Percentiles rank a stretch among this genome's conserved stretches.
Evolutionary conservation across 2,797 vertebrate genomes (phyloP).

Genomic region (Alectoris magna): DNA sequence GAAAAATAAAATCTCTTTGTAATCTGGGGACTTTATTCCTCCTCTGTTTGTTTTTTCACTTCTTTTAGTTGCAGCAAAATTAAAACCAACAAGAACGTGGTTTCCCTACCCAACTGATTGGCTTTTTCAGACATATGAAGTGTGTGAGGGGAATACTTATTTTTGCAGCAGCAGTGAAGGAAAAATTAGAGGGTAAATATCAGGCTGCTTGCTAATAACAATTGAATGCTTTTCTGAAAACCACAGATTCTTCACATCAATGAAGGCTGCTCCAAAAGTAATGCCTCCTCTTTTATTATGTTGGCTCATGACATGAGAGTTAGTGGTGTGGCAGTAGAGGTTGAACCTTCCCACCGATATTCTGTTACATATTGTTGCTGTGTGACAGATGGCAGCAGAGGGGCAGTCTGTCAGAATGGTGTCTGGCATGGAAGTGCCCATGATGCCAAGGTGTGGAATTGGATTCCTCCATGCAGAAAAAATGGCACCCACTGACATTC

Average conservation of each 20-base stretch:
- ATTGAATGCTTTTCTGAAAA: neutral
- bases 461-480: neutral
- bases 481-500: neutral
- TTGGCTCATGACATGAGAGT: neutral
- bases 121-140: neutral
- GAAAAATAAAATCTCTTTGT: constrained; percentile 6
- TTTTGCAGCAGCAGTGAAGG: constrained; percentile 15
- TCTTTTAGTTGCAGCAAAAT: constrained; percentile 4
- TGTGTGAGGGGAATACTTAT: neutral
- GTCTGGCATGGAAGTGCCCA: neutral
- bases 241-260: neutral
- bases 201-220: neutral
- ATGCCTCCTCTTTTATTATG: neutral
- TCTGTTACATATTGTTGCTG: neutral
- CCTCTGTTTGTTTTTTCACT: neutral
- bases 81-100: neutral
- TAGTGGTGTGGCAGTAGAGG: neutral
- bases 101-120: neutral
- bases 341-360: neutral
- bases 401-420: neutral
- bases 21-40: neutral
- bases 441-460: neutral
- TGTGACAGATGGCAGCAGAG: neutral
- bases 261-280: neutral
- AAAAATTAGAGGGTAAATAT: neutral